Conservation (phyloP, 2,113 vertebrate genomes). For the Takifugu flavidus region DNA sequence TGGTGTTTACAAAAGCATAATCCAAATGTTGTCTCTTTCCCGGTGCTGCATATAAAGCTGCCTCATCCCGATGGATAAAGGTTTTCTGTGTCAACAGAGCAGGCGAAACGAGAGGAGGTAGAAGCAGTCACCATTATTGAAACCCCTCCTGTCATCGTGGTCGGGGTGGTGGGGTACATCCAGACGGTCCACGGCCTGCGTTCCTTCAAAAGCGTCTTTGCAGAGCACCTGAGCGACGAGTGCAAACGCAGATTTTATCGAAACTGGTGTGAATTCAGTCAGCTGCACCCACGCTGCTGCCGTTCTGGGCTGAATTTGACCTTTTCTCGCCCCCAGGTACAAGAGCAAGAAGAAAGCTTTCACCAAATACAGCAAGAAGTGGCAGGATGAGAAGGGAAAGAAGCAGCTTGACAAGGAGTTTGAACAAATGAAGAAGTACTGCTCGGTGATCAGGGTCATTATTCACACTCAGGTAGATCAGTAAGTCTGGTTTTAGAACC, state of each 20-base stretch:
- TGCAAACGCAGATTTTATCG: conserved; percentile 96
- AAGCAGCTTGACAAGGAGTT: conserved; percentile 96
- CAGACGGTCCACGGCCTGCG: conserved; percentile 86
- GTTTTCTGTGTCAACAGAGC: conserved; percentile 73
- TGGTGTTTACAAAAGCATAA: neutral
- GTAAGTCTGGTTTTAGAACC: neutral
- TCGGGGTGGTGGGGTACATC: conserved; percentile 90
- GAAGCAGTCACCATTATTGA: conserved; percentile 94
- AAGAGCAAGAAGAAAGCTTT: conserved; percentile 99
- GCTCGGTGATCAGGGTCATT: conserved; percentile 88
- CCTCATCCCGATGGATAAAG: rapidly evolving
- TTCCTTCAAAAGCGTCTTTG: conserved; percentile 91
- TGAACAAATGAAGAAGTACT: conserved; percentile 91
- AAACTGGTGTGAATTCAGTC: conserved; percentile 81
- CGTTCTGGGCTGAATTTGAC: neutral
- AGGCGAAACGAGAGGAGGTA: conserved; percentile 93
- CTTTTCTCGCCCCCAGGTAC: conserved; percentile 79
- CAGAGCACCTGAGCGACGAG: conserved; percentile 94
- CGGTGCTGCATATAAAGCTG: no score
- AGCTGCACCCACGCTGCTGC: neutral
- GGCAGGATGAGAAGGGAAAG: conserved; percentile 96
- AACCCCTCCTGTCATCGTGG: conserved; percentile 90
- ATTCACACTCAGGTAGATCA: conserved; percentile 88
- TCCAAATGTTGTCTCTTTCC: neutral
- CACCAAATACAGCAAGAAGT: conserved; percentile 95